These are phyloP conservation scores for Ricordea florida DNA, from an alignment of 92 coral and sea anemone genomes.

Conservation along the genomic window DNA sequence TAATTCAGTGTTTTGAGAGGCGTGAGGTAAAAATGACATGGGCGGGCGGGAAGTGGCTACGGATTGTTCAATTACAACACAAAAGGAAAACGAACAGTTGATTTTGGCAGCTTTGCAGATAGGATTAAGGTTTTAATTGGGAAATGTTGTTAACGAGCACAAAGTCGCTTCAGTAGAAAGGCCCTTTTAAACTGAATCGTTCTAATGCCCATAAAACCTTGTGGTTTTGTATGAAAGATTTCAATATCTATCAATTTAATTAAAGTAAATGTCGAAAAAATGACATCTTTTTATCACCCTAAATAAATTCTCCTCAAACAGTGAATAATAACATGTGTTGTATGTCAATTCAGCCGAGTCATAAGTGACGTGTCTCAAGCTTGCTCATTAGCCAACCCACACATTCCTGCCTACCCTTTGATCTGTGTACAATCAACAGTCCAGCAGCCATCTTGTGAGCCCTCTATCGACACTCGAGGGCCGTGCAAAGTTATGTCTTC, in stretches of 20 bases:
- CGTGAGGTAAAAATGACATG: constrained; percentile 75
- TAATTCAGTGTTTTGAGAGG: constrained; percentile 76
- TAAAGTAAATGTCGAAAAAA: constrained; percentile 85
- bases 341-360: constrained; percentile 93
- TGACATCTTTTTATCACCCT: constrained; percentile 99
- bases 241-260: constrained; percentile 95
- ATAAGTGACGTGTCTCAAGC: constrained; percentile 88
- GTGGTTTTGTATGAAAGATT: constrained; percentile 87
- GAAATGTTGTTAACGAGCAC: constrained; percentile 82
- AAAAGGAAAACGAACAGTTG: constrained; percentile 64
- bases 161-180: constrained; percentile 64
- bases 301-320: constrained; percentile 99
- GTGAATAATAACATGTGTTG: constrained; percentile 96
- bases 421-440: constrained; percentile 85
- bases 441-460: constrained; percentile 90
- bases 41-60: constrained; percentile 83
- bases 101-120: constrained; percentile 81
- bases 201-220: constrained; percentile 72
- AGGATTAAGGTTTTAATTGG: constrained; percentile 90
- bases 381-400: constrained; percentile 80
- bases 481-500: constrained; percentile 75
- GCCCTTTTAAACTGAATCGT: constrained; percentile 72
- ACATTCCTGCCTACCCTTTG: constrained; percentile 86
- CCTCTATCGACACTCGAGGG: constrained; percentile 61
- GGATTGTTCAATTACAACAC: constrained; percentile 81